phyloP scores from a whole-genome alignment of 2,888 invertebrate species.

The Panopea generosa region DNA sequence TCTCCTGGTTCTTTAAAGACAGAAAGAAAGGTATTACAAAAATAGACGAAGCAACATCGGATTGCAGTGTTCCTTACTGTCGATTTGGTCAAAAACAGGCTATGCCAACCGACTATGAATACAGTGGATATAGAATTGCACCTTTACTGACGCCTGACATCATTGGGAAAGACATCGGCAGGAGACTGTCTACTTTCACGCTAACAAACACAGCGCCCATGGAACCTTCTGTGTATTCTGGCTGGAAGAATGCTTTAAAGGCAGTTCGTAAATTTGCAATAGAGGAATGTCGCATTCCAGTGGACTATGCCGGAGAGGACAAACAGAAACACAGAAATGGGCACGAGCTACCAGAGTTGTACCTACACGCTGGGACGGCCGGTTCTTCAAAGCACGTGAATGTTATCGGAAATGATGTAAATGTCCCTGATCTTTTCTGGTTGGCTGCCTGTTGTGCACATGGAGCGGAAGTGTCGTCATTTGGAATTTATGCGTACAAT shows the following conservation, averaged over 20 bases:
- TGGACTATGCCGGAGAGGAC: constrained; percentile 25
- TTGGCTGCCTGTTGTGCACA: constrained; percentile 77
- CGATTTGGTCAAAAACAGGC: constrained; percentile 72
- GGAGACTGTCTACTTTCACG: constrained; percentile 71
- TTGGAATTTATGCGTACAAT: constrained; percentile 76
- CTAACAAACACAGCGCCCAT: constrained; percentile 78
- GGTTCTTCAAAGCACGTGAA: constrained; percentile 62
- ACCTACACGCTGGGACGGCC: constrained; percentile 66
- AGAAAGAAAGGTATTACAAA: constrained; percentile 65
- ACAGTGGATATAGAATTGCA: constrained; percentile 68
- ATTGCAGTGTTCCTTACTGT: constrained; percentile 59
- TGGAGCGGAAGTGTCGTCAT: constrained; percentile 69
- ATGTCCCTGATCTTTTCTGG: constrained; percentile 78
- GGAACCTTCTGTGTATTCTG: constrained; percentile 69
- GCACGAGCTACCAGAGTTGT: constrained; percentile 63
- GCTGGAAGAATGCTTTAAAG: constrained; percentile 69
- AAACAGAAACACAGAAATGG: constrained; percentile 45
- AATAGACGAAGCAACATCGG: constrained; percentile 53
- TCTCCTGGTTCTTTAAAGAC: constrained; percentile 71
- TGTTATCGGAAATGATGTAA: constrained; percentile 75
- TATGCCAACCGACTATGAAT: constrained; percentile 63
- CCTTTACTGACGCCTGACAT: constrained; percentile 73
- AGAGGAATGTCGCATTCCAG: constrained; percentile 71
- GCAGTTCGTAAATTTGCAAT: constrained; percentile 70
- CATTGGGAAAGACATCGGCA: constrained; percentile 66